These are phyloP conservation scores for Catalaphyllia jardinei DNA, from an alignment of 64 coral and sea anemone species.

Conservation along the genomic window DNA sequence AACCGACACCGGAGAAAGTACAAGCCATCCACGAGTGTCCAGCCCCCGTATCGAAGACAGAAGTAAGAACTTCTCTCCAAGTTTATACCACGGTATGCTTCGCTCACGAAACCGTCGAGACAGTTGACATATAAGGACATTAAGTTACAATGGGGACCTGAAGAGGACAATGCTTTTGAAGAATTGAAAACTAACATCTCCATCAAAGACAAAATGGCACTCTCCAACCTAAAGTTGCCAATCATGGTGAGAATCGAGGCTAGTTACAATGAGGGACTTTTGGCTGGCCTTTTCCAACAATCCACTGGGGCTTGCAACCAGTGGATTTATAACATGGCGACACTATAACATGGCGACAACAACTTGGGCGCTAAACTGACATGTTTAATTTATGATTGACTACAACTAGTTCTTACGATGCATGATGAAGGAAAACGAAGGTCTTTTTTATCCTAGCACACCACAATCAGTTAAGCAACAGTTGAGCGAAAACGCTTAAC, in stretches of 20 bases:
- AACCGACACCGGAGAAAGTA: constrained; percentile 31
- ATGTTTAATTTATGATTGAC: constrained; percentile 9
- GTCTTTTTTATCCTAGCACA: too few relatives aligned
- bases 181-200: constrained; percentile 54
- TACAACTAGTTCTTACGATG: constrained; percentile 20
- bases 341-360: neutral
- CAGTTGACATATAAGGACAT: constrained; percentile 22
- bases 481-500: too few relatives aligned
- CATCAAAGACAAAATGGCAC: too few relatives aligned
- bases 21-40: constrained; percentile 5
- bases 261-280: constrained; percentile 55
- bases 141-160: constrained; percentile 36
- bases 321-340: constrained; percentile 62
- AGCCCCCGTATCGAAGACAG: constrained; percentile 33
- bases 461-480: too few relatives aligned
- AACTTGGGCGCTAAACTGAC: too few relatives aligned
- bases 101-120: constrained; percentile 27
- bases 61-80: constrained; percentile 44
- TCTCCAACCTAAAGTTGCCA: too few relatives aligned
- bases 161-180: constrained; percentile 43
- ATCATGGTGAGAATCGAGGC: constrained; percentile 52
- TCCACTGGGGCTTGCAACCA: constrained; percentile 43
- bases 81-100: constrained; percentile 38
- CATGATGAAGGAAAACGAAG: constrained; percentile 18
- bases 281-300: constrained; percentile 53